Evolutionary conservation across 2,888 invertebrate genomes (phyloP), one percentile per base, ranked within the genome.

Genomic region (Limnephilus rhombicus): DNA sequence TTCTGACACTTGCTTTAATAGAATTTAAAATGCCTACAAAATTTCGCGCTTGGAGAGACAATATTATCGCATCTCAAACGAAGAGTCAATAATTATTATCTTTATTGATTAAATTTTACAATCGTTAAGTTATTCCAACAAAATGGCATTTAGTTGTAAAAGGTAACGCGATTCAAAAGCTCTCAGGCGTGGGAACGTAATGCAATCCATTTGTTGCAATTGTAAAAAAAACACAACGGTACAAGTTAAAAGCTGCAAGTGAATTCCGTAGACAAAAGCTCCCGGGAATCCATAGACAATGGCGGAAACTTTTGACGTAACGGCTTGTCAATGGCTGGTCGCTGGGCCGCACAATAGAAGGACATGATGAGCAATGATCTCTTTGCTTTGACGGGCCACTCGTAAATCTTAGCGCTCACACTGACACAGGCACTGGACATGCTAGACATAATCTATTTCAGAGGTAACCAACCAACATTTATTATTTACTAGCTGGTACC

Each of bases 341-440:
- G 92, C 92, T 92, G 92, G 11, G 92, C 29, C n/a, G 18, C 29
- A 91, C 91, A 93, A 93, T 90, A 80, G 45, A 53, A 13, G 49
- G 89, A 91, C 92, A 93, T 93, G 88, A 93, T 92, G 93, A 93
- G 92, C 92, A 90, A 93, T 93, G 92, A 93, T 93, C 91, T 80
- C 87, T 87, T 80, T 85, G 49, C 91, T 93, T 93, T 92, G 93
- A 91, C 90, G 85, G n/a, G 45, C 89, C 49, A 82, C 34, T 91
- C 93, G 80, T 93, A 93, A 93, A 93, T 93, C 93, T 93, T 89
- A n/a, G n/a, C 80, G 68, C 68, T 68, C 68, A 68, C 68, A 68
- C 68, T 68, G 68, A 68, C 68, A 9, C 68, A 68, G 68, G 68
- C 24, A 68, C 68, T 68, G 68, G 7, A 24, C 68, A 9, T n/a